Conservation (phyloP, 2,113 vertebrate genomes). For the Falcunculus frontatus region DNA sequence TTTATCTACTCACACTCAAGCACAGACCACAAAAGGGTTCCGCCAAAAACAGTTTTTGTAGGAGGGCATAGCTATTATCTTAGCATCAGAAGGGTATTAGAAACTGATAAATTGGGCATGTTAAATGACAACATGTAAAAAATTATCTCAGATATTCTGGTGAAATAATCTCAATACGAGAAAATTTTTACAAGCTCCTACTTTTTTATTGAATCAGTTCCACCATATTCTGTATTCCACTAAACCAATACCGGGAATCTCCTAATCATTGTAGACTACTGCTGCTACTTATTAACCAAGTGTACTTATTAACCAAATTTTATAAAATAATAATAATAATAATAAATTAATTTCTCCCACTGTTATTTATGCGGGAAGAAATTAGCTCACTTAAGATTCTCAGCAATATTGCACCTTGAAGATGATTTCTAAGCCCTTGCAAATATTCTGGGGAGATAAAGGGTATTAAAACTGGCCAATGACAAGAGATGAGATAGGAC, state of each 20-base stretch:
- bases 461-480: constrained; percentile 11
- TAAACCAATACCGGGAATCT: not conserved
- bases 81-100: not conserved
- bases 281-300: not conserved
- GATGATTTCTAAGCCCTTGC: not conserved
- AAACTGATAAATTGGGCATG: not conserved
- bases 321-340: not conserved
- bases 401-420: not conserved
- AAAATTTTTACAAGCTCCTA: not conserved
- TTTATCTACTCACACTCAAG: not conserved
- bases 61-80: not conserved
- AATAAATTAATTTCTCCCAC: not conserved
- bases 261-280: not conserved
- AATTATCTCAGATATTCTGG: not conserved
- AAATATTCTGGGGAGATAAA: constrained; percentile 35
- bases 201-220: not conserved
- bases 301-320: not conserved
- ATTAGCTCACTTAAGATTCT: not conserved
- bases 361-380: not conserved
- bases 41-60: not conserved
- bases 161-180: not conserved
- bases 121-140: not conserved
- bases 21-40: not conserved
- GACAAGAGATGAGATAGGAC: not conserved
- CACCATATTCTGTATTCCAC: not conserved